These are phyloP conservation scores for Lycocerus yunnanus DNA, from an alignment of 2,888 invertebrate species.

Conservation along the genomic window DNA sequence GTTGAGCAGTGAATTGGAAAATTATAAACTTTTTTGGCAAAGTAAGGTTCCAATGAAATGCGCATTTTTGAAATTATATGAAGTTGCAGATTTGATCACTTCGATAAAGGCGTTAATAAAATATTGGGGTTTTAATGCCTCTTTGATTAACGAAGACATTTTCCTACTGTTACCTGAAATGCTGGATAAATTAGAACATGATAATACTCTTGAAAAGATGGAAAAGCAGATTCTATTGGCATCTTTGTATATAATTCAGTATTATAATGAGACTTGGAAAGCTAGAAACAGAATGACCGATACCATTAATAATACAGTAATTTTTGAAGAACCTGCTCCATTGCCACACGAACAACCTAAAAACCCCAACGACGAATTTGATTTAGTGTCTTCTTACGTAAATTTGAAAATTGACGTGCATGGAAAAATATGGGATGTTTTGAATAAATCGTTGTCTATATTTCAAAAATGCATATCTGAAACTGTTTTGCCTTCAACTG, in stretches of 20 bases:
- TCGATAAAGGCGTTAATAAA: conserved; percentile 35
- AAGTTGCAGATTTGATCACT: conserved; percentile 34
- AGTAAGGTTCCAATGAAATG: conserved; percentile 42
- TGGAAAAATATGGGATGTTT: conserved; percentile 33
- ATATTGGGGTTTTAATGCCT: conserved; percentile 38
- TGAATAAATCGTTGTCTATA: conserved; percentile 35
- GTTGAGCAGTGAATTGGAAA: conserved; percentile 38
- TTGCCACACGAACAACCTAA: conserved; percentile 21
- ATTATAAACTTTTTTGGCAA: conserved; percentile 43
- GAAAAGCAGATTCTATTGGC: conserved; percentile 36
- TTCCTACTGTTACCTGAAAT: conserved; percentile 25
- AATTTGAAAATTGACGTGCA: conserved; percentile 39
- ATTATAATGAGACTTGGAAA: conserved; percentile 34
- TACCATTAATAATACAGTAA: conserved; percentile 39
- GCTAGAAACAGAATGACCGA: conserved; percentile 37
- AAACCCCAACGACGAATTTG: conserved; percentile 45
- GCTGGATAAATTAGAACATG: conserved; percentile 28
- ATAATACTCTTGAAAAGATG: neutral
- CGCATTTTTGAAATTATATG: conserved; percentile 37
- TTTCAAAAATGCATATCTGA: conserved; percentile 26
- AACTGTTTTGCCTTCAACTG: neutral
- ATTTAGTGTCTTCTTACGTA: conserved; percentile 43
- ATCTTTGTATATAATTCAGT: conserved; percentile 38
- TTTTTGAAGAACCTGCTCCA: conserved; percentile 5
- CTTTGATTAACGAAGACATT: conserved; percentile 32